A percentile compares a stretch with the other conserved stretches of the same genome.
These are phyloP conservation scores for Tachina fera DNA, from an alignment of 2,888 invertebrate genomes.

Conservation along the genomic window DNA sequence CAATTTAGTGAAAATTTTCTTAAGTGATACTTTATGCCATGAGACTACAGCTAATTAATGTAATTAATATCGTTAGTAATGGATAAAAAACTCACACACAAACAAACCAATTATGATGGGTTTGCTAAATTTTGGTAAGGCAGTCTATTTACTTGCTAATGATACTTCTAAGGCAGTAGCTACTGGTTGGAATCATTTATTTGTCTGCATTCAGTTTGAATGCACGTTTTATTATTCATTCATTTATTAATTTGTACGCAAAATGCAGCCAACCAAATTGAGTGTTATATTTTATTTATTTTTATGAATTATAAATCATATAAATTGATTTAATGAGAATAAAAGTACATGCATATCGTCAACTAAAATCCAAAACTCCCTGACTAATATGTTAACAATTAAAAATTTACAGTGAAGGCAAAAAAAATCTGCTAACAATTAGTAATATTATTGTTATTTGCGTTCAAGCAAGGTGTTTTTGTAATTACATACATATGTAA, in stretches of 20 bases:
- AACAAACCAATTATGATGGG: conserved; percentile 21
- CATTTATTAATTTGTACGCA: conserved; percentile 75
- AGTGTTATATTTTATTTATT: conserved; percentile 57
- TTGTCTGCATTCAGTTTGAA: conserved; percentile 20
- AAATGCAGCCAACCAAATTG: conserved; percentile 77
- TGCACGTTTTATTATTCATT: conserved; percentile 50
- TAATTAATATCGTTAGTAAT: conserved; percentile 68
- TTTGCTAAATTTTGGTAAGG: conserved; percentile 59
- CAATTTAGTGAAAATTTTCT: conserved; percentile 66
- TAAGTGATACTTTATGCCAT: conserved; percentile 54
- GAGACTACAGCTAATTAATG: conserved; percentile 64
- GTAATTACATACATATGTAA: no score
- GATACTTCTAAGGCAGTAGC: conserved; percentile 53
- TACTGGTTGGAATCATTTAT: conserved; percentile 24
- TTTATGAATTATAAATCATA: conserved; percentile 54
- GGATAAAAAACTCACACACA: conserved; percentile 30
- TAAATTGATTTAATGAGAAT: conserved; percentile 17
- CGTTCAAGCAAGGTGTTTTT: no score
- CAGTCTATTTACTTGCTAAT: conserved; percentile 50
- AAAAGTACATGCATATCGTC: background rate
- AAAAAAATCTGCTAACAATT: no score
- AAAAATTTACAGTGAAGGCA: no score
- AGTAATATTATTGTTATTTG: no score
- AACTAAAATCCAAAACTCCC: background rate
- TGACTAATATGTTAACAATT: no score